Conservation (phyloP, 2,888 invertebrate species). For the Eristalis arbustorum region DNA sequence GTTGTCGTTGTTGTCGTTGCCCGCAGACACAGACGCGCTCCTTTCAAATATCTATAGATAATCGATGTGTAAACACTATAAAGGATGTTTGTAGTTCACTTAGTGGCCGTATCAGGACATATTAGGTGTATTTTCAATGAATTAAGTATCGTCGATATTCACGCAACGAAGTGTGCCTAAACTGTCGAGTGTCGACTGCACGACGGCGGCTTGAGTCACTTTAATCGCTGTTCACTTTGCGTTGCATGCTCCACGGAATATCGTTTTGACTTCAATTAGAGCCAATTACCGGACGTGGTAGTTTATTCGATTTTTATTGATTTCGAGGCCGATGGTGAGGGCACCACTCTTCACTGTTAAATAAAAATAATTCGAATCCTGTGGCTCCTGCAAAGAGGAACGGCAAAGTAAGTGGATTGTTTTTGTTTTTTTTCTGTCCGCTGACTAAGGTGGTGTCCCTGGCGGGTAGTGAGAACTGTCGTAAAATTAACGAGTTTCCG, state of each 20-base stretch:
- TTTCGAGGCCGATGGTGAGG: neutral
- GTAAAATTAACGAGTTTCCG: neutral
- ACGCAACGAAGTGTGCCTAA: neutral
- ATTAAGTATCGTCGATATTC: constrained; percentile 2
- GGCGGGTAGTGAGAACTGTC: neutral
- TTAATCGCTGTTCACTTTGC: constrained; percentile 11
- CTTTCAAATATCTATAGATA: neutral
- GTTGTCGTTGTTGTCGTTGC: constrained; percentile 48
- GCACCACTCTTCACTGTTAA: neutral
- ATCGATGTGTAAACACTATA: neutral
- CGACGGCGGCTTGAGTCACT: neutral
- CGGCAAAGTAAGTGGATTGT: neutral
- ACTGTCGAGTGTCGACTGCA: neutral
- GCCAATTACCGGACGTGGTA: neutral
- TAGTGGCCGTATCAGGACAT: constrained; percentile 51
- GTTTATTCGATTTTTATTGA: neutral
- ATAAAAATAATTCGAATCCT: neutral
- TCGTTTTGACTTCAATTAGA: neutral
- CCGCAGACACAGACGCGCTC: constrained; percentile 12
- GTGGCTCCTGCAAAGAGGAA: neutral
- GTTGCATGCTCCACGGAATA: neutral
- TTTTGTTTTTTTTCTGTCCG: too few relatives aligned
- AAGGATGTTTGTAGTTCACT: constrained; percentile 3
- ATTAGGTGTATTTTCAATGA: neutral
- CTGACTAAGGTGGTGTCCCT: neutral